These are phyloP conservation scores for Ylistrum balloti DNA, from an alignment of 1,140 invertebrate genomes.

Conservation along the genomic window DNA sequence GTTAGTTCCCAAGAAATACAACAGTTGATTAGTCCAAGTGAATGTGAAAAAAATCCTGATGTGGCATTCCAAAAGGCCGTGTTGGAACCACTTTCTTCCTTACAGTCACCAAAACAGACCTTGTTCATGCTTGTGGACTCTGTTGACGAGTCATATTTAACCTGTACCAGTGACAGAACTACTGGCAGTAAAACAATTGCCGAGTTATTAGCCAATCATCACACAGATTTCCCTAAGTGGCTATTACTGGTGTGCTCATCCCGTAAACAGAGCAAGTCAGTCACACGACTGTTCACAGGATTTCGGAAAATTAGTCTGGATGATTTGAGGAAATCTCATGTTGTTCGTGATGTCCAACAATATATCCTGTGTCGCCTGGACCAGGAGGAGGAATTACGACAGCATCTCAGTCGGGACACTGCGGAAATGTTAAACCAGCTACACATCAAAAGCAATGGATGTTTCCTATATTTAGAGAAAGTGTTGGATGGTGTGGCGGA, in stretches of 20 bases:
- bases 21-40: conserved; percentile 67
- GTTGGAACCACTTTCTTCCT: conserved; percentile 89
- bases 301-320: conserved; percentile 95
- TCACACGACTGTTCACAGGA: conserved; percentile 95
- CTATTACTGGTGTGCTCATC: conserved; percentile 95
- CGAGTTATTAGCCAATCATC: conserved; percentile 93
- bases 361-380: conserved; percentile 96
- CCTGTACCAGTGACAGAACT: conserved; percentile 70
- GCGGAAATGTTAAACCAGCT: conserved; percentile 97
- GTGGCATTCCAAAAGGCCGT: conserved; percentile 95
- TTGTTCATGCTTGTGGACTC: conserved; percentile 95
- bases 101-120: conserved; percentile 90
- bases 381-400: conserved; percentile 86
- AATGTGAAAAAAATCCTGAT: conserved; percentile 87
- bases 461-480: conserved; percentile 95
- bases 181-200: conserved; percentile 88
- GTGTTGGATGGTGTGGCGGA: conserved; percentile 94
- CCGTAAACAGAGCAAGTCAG: conserved; percentile 89
- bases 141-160: conserved; percentile 89
- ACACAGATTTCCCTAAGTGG: conserved; percentile 97
- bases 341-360: conserved; percentile 94
- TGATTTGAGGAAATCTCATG: conserved; percentile 93
- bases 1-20: conserved; percentile 71
- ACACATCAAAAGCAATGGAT: conserved; percentile 98
- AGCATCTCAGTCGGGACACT: conserved; percentile 92